phyloP scores from a whole-genome alignment of 2,888 invertebrate genomes.

The Tetragnatha montana region DNA sequence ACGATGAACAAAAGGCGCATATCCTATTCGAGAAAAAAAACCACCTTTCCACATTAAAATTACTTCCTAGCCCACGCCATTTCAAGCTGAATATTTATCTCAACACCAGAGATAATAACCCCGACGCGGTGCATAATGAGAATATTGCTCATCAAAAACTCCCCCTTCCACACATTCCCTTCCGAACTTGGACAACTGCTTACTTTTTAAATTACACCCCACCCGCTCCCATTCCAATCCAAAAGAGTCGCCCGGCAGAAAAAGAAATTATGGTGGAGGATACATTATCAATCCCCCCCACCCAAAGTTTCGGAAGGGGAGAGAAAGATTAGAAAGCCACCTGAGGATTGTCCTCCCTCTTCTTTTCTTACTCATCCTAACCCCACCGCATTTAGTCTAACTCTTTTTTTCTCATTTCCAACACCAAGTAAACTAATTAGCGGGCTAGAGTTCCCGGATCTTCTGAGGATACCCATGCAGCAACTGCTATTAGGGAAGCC shows the following conservation, averaged over 20 bases:
- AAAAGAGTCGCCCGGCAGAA: neutral
- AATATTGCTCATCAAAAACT: neutral
- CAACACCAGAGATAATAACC: neutral
- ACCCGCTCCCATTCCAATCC: neutral
- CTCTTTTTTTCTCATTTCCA: slow-evolving; percentile 3
- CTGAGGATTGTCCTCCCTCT: slow-evolving; percentile 29
- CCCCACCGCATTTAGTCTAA: neutral
- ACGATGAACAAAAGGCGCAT: too few relatives aligned
- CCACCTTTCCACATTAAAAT: too few relatives aligned
- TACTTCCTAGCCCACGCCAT: too few relatives aligned
- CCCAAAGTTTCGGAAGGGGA: slow-evolving; percentile 7
- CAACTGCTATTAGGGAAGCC: slow-evolving; percentile 50
- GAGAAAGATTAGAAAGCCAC: slow-evolving; percentile 36
- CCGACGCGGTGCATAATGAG: neutral
- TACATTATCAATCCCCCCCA: slow-evolving; percentile 35
- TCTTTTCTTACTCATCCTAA: neutral
- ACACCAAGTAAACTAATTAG: slow-evolving; percentile 63
- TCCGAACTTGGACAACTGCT: slow-evolving; percentile 6
- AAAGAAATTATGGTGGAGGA: slow-evolving; percentile 13
- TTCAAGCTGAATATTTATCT: neutral
- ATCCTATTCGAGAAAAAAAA: too few relatives aligned
- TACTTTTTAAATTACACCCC: slow-evolving; percentile 6
- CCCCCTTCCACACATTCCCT: neutral
- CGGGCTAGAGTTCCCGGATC: slow-evolving; percentile 31
- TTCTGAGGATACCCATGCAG: slow-evolving; percentile 32